Evolutionary conservation across 2,888 invertebrate species (phyloP), one percentile per base, ranked within the genome.

Genomic region (Bombylius discolor): DNA sequence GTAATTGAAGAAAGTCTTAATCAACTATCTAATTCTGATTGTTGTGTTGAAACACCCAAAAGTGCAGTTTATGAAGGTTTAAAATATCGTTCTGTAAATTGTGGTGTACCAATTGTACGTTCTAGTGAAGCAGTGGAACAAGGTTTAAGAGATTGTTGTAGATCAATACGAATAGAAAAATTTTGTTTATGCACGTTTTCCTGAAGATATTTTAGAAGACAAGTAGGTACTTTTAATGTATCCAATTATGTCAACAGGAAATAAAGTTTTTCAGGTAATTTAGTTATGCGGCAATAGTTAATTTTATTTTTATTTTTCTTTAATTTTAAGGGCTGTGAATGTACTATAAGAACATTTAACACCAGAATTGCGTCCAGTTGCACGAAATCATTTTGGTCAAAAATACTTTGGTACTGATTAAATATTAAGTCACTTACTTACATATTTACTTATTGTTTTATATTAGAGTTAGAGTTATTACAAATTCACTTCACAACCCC

Each of bases 401-500:
- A 96, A 93, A 74, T 98, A 98, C 77, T 99, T 99, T 77, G 98
- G 98, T 63, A 98, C 98, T 56, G 97, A 97, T 77, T 98, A 68
- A 63, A 57, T 47, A n/a, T n/a, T n/a, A n/a, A n/a, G n/a, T n/a
- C n/a, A n/a, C n/a, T n/a, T n/a, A n/a, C n/a, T n/a, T n/a, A n/a
- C n/a, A n/a, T n/a, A n/a, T n/a, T n/a, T n/a, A n/a, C n/a, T n/a
- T n/a, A n/a, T n/a, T n/a, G n/a, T n/a, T n/a, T n/a, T n/a, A n/a
- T n/a, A n/a, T n/a, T n/a, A n/a, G n/a, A n/a, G n/a, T n/a, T n/a
- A n/a, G n/a, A n/a, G n/a, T n/a, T 23, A 23, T 23, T 23, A 23
- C 23, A 23, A 23, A 23, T 23, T n/a, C 23, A 23, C 3, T 1
- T 23, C 1, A 23, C 3, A 23, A 23, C 23, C 23, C 23, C 23